phyloP scores from a whole-genome alignment of 2,113 vertebrate genomes.

The Chamaea fasciata region DNA sequence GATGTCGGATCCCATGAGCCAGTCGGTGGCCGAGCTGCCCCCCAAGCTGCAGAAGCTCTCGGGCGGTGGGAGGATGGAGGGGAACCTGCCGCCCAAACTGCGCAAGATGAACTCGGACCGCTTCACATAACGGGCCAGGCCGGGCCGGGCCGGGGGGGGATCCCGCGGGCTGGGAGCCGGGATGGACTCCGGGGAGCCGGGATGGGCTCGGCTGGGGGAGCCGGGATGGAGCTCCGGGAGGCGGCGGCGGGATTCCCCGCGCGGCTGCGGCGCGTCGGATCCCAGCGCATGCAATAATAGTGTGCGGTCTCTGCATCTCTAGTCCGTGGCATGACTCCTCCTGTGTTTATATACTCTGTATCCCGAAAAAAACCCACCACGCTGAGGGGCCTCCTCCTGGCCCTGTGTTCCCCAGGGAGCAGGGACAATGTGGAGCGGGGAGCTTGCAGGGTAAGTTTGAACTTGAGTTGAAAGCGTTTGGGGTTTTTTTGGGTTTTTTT shows the following conservation, averaged over 20 bases:
- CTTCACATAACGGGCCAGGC: slow-evolving; percentile 83
- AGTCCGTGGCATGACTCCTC: slow-evolving; percentile 89
- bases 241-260: too few species aligned
- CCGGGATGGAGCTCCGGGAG: neutral
- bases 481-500: neutral
- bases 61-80: slow-evolving; percentile 84
- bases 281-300: slow-evolving; percentile 89
- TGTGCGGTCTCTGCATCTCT: slow-evolving; percentile 77
- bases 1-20: slow-evolving; percentile 90
- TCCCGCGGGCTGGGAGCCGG: neutral
- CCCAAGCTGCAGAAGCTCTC: slow-evolving; percentile 95
- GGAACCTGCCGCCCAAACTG: slow-evolving; percentile 94
- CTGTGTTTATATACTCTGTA: slow-evolving; percentile 81
- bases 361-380: slow-evolving; percentile 58
- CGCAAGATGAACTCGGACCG: slow-evolving; percentile 98
- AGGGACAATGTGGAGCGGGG: slow-evolving; percentile 45
- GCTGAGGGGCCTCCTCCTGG: slow-evolving; percentile 46
- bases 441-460: slow-evolving; percentile 54
- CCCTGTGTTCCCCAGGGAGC: slow-evolving; percentile 52
- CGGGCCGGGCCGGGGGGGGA: neutral
- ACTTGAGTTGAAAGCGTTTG: neutral
- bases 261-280: slow-evolving; percentile 77
- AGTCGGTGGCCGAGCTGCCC: slow-evolving; percentile 95
- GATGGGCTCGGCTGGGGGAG: neutral
- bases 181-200: neutral